Evolutionary conservation across 2,113 vertebrate species (phyloP), one percentile per base, ranked within the genome.

Genomic region (Tyrannus savana): DNA sequence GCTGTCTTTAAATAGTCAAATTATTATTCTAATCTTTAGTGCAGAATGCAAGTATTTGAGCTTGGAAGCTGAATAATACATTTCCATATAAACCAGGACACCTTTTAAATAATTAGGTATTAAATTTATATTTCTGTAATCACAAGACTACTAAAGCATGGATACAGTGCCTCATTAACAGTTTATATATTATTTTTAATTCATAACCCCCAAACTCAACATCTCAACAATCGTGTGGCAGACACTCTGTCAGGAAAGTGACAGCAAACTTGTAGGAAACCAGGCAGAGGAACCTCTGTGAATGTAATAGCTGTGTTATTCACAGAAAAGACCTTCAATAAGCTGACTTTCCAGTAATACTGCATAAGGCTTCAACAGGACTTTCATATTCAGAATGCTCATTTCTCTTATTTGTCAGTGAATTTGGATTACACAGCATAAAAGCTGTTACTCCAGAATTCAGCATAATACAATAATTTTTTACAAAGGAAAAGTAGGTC

Each of bases 61-160:
- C 12, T 83, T 64, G 10, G 58, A 92, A 87, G n/a, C 25, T 63
- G 55, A 87, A 78, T 94, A 84, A 84, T 62, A 47, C 1, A 82
- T 91, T 91, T 79, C 30, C 78, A 87, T 87, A 78, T 46, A 86
- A 94, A 89, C 56, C 69, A 89, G 42, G 24, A 87, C 83, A 58
- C 1, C 5, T 69, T 73, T 44, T n/a, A 86, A 87, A 63, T 58
- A 88, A 75, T 8, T 50, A 75, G n/a, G 10, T 21, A 72, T 67
- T 89, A 75, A 46, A 80, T 94, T 76, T 68, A 49, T 12, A 33
- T 62, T 93, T 91, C 60, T 83, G 24, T 49, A 62, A 83, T 49
- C 6, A 74, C 3, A 49, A 41, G 9, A 17, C 11, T 82, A 67
- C 10, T 41, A 60, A 87, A 69, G 10, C 14, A 33, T 21, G 3